Conservation (phyloP, 1,140 invertebrate species). For the Frieseomelitta varia region DNA sequence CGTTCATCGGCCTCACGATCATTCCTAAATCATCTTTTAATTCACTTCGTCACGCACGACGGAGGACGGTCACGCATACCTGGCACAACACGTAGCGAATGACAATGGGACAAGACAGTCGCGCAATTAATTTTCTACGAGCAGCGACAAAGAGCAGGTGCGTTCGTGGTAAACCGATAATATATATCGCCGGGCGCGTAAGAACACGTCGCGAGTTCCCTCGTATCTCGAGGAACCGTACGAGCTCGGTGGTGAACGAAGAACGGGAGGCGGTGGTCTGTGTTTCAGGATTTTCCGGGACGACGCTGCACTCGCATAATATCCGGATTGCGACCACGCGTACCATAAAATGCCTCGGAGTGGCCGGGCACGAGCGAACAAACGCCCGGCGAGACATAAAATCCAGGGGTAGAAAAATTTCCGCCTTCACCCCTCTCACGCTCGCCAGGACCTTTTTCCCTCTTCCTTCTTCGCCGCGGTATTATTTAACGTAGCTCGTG, state of each 20-base stretch:
- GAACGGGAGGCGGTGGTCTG: slow-evolving; percentile 9
- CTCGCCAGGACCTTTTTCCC: background rate
- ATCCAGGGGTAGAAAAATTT: slow-evolving; percentile 59
- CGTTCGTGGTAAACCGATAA: slow-evolving; percentile 40
- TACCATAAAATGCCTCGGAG: slow-evolving; percentile 68
- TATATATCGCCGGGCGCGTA: slow-evolving; percentile 39
- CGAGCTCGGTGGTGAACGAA: background rate
- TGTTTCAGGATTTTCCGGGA: slow-evolving; percentile 57
- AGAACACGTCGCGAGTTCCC: slow-evolving; percentile 22
- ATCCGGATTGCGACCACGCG: slow-evolving; percentile 69
- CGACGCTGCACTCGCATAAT: slow-evolving; percentile 61
- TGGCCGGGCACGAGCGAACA: slow-evolving; percentile 42
- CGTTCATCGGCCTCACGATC: background rate
- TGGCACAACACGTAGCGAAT: background rate
- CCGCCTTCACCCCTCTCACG: slow-evolving; percentile 14
- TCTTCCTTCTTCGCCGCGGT: background rate
- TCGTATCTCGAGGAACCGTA: slow-evolving; percentile 37
- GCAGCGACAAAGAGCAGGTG: slow-evolving; percentile 30
- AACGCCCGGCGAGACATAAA: slow-evolving; percentile 58
- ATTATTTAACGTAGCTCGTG: slow-evolving; percentile 48
- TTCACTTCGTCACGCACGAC: background rate
- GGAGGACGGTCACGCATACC: background rate
- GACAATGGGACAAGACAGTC: background rate
- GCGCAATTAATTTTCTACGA: slow-evolving; percentile 35
- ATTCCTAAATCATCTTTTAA: background rate